Evolutionary conservation across 2,888 invertebrate genomes (phyloP), one percentile per base, ranked within the genome.

Genomic region (Tetropium fuscum): DNA sequence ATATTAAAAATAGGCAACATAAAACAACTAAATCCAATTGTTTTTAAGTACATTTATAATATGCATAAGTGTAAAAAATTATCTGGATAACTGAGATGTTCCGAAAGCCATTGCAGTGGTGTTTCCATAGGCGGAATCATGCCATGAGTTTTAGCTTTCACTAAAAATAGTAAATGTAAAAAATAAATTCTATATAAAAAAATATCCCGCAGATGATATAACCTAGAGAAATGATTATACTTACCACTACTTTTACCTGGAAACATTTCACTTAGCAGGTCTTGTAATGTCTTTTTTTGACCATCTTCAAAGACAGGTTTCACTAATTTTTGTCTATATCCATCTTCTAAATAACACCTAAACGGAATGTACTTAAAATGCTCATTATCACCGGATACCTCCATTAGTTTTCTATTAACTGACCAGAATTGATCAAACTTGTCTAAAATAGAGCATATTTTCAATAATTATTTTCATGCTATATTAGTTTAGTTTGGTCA

Each of bases 351-450:
- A 75, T 94, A 94, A 81, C 94, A 91, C 73, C 95, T 88, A 66
- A 96, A 88, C 51, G 97, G 97, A 84, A 97, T 93, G 82, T 93
- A 88, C 80, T 92, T 93, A 76, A 97, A 96, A 51, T 89, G 87
- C 73, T 94, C 93, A 74, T 89, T 90, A 47, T 91, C 91, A 48
- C 87, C 89, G 64, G 87, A 87, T 0, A 89, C 85, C 78, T 97
- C 97, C 98, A 98, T 98, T 51, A 99, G 84, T 77, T 95, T 90
- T 70, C 95, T 88, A 80, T 99, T 99, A 7, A 98, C 92, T 2
- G 95, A 91, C 98, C 98, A 99, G 82, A 99, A 99, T 81, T 98
- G 98, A 81, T 99, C 98, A 84, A 98, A 99, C 83, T 96, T 97
- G 80, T 98, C 94, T 94, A 82, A 41, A 86, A 85, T 63, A 43